Base-by-base conservation (phyloP, 2,888 invertebrate species). In the Drosophila ochracea region DNA sequence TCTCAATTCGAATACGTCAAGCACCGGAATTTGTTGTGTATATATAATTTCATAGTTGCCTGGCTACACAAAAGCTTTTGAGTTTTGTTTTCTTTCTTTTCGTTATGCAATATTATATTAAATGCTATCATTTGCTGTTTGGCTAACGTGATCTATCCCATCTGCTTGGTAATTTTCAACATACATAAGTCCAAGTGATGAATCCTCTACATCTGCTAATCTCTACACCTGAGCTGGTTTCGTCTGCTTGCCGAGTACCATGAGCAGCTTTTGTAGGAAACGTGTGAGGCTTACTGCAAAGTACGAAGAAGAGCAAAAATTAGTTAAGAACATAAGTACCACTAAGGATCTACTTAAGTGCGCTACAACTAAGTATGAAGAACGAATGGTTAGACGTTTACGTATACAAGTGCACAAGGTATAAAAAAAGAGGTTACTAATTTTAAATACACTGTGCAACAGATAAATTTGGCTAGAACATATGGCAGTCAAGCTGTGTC, bases 161-260 rank as follows among this genome's bases (percentile, higher is more conserved):
- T 59, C 52, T 55, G 43, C 37, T 47, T 57, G 50, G 30, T 62
- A 13, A 55, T 50, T 57, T 58, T 66, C 71, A 61, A 65, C 54
- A 39, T 68, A 57, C 10, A 47, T 25, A 25, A 16, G 25, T 59
- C 67, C 65, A 65, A 67, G 41, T 39, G 58, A 67, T 43, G 37
- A 52, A 47, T 49, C 49, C 21, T 39, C 30, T 47, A 30, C 59
- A 62, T 55, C 30, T 59, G 33, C 60, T 78, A 74, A 72, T 80
- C 72, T 83, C 95, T 95, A 96, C 92, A 96, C 95, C 94, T 95
- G 95, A 91, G 95, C 95, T 91, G 96, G 95, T 94, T 96, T 96
- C 84, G 95, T 93, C 92, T 96, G 85, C 85, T 78, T 96, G 80
- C 96, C 96, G 83, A 97, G 95, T 78, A 97, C 97, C 93, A 97